These are phyloP conservation scores for Galleria mellonella DNA, from an alignment of 1,140 invertebrate species.

Conservation along the genomic window DNA sequence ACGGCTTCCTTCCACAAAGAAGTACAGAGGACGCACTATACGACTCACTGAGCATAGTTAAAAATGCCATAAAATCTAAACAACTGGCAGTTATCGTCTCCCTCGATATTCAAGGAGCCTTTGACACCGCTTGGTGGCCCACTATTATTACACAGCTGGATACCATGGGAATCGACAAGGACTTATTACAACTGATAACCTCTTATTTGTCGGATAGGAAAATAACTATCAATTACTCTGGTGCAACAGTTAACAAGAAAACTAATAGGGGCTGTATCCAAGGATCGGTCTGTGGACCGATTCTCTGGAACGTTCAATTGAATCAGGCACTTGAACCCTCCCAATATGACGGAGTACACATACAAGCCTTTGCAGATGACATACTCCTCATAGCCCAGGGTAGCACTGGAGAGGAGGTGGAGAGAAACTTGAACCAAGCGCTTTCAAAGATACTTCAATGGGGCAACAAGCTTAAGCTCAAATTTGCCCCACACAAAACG, in stretches of 20 bases:
- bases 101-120: conserved; percentile 10
- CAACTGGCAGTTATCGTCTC: neutral
- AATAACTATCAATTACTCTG: neutral
- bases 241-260: neutral
- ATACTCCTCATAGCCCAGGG: neutral
- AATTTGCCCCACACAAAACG: conserved; percentile 1
- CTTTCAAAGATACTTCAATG: neutral
- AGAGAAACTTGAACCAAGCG: neutral
- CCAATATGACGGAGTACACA: neutral
- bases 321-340: neutral
- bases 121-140: conserved; percentile 8
- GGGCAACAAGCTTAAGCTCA: neutral
- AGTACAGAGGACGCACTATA: neutral
- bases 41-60: neutral
- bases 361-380: conserved; percentile 6
- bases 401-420: neutral
- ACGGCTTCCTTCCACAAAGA: neutral
- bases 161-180: neutral
- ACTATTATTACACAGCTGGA: neutral
- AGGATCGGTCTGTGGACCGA: neutral
- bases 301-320: neutral
- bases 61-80: neutral
- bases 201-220: neutral
- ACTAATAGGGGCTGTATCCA: conserved; percentile 5
- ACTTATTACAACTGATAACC: neutral